Percentiles rank a stretch among this genome's conserved stretches.
Conservation (phyloP, 2,797 vertebrate genomes). For the Semaprochilodus insignis region DNA sequence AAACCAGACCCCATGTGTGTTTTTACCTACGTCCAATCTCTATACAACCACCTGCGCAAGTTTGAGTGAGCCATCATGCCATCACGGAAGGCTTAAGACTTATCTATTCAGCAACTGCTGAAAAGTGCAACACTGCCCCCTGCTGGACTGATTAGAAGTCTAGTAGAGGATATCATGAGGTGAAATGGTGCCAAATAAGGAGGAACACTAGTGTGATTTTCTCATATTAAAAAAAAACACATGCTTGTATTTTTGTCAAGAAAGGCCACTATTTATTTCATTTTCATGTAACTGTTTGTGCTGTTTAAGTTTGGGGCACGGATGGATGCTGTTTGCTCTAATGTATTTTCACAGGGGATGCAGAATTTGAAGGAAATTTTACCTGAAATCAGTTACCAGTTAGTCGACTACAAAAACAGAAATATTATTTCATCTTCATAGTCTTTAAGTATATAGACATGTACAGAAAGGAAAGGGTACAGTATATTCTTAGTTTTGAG, state of each 20-base stretch:
- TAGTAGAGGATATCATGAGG: constrained; percentile 39
- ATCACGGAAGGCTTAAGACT: not conserved
- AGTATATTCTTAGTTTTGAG: constrained; percentile 41
- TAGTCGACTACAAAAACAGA: constrained; percentile 29
- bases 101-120: constrained; percentile 19
- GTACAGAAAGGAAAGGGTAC: constrained; percentile 41
- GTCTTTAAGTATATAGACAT: constrained; percentile 27
- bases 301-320: constrained; percentile 30
- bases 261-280: constrained; percentile 51
- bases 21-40: constrained; percentile 97
- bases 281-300: constrained; percentile 13
- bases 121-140: constrained; percentile 58
- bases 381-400: constrained; percentile 22
- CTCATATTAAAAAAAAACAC: not conserved
- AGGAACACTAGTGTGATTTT: constrained; percentile 3
- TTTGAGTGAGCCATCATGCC: constrained; percentile 83
- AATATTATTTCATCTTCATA: constrained; percentile 5
- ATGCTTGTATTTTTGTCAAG: constrained; percentile 37
- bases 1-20: constrained; percentile 99
- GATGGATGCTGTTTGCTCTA: constrained; percentile 11
- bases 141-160: constrained; percentile 39
- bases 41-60: constrained; percentile 94
- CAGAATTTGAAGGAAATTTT: constrained; percentile 35
- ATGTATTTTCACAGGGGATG: not conserved
- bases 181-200: constrained; percentile 22